Evolutionary conservation across 2,797 vertebrate species (phyloP).

Genomic region (Xenopus petersii): DNA sequence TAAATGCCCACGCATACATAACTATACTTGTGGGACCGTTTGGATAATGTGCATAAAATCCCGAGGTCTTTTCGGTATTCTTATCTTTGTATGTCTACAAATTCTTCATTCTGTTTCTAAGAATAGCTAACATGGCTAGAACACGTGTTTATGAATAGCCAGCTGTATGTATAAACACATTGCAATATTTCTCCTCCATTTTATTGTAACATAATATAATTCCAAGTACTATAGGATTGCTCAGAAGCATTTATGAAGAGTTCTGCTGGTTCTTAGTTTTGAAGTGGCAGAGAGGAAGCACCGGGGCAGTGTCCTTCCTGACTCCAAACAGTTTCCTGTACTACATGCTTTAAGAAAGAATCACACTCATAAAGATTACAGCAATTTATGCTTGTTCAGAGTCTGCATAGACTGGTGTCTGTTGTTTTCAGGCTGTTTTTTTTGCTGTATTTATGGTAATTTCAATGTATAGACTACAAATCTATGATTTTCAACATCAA

Average conservation of each 20-base stretch:
- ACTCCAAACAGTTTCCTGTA: constrained; percentile 73
- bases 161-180: constrained; percentile 47
- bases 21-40: too few species aligned
- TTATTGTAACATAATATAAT: constrained; percentile 60
- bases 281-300: constrained; percentile 78
- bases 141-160: not conserved
- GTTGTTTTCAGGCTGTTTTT: too few species aligned
- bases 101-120: not conserved
- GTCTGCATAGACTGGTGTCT: constrained; percentile 52
- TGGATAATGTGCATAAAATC: too few species aligned
- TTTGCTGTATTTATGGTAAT: too few species aligned
- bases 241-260: constrained; percentile 55
- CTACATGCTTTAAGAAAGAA: constrained; percentile 60
- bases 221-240: constrained; percentile 67
- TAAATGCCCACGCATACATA: too few species aligned
- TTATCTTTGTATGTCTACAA: too few species aligned
- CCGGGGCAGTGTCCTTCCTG: constrained; percentile 84
- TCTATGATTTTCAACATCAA: too few species aligned
- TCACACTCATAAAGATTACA: constrained; percentile 46
- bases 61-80: too few species aligned
- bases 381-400: constrained; percentile 57
- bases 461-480: too few species aligned
- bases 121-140: not conserved
- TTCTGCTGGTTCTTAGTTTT: constrained; percentile 69
- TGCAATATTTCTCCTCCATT: constrained; percentile 59